Percentiles rank a stretch among this genome's conserved stretches.
Evolutionary conservation across 1,140 invertebrate genomes (phyloP).

Genomic region (Apis dorsata): DNA sequence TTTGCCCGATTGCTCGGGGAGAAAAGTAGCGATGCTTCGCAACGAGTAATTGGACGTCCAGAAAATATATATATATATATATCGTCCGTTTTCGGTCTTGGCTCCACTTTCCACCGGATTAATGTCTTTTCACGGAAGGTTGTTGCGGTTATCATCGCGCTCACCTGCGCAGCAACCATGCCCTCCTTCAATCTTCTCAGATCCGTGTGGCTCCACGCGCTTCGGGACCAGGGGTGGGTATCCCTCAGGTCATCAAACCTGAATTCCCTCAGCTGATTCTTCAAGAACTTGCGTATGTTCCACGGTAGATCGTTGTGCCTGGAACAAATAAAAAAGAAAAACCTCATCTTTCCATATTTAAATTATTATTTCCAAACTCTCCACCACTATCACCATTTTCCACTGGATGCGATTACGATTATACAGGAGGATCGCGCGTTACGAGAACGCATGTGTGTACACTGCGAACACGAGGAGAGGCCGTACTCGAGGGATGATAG

Average conservation of each 20-base stretch:
- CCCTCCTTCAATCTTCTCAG: slow-evolving; percentile 89
- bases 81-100: not conserved
- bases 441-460: not conserved
- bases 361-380: not conserved
- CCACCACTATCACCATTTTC: no score
- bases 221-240: slow-evolving; percentile 88
- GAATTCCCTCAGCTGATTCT: slow-evolving; percentile 91
- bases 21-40: not conserved
- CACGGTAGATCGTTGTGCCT: slow-evolving; percentile 96
- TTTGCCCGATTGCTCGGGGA: not conserved
- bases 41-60: slow-evolving; percentile 12
- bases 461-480: not conserved
- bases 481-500: not conserved
- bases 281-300: slow-evolving; percentile 92
- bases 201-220: slow-evolving; percentile 91
- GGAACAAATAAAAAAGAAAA: slow-evolving; percentile 71
- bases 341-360: not conserved
- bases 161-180: slow-evolving; percentile 91
- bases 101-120: not conserved
- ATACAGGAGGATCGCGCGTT: not conserved
- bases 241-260: slow-evolving; percentile 88
- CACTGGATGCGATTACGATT: not conserved
- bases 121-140: slow-evolving; percentile 28
- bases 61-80: not conserved
- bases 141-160: slow-evolving; percentile 51